Evolutionary conservation across 2,113 vertebrate species (phyloP).

Genomic region (Lynx canadensis): DNA sequence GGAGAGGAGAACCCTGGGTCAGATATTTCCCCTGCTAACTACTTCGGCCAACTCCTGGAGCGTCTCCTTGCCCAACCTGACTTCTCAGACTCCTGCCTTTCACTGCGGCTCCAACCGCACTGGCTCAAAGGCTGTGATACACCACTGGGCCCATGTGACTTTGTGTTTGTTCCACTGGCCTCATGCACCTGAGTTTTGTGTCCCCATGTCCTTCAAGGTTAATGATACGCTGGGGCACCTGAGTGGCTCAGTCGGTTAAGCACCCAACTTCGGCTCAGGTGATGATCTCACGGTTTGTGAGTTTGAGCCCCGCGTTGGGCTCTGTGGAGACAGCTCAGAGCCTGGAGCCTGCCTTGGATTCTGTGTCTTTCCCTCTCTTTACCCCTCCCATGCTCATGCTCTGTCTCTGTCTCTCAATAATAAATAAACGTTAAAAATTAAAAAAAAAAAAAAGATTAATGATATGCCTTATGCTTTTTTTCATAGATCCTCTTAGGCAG

Average conservation of each 20-base stretch:
- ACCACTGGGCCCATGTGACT: neutral
- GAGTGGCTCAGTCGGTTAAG: too few relatives aligned
- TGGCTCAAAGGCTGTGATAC: neutral
- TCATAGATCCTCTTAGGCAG: neutral
- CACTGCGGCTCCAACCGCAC: neutral
- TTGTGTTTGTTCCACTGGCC: slow-evolving; percentile 17
- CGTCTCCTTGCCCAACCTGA: neutral
- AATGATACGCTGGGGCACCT: too few relatives aligned
- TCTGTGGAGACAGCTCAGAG: too few relatives aligned
- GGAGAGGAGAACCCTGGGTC: neutral
- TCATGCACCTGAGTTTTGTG: neutral
- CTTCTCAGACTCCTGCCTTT: neutral
- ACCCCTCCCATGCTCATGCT: too few relatives aligned
- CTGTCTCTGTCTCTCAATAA: too few relatives aligned
- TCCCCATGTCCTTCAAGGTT: neutral
- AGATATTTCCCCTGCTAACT: neutral
- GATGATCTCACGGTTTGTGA: too few relatives aligned
- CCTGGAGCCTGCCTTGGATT: too few relatives aligned
- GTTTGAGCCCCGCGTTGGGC: too few relatives aligned
- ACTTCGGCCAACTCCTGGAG: neutral
- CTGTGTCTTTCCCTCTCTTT: too few relatives aligned
- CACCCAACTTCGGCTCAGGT: too few relatives aligned
- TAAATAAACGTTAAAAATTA: too few relatives aligned
- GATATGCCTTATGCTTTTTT: neutral
- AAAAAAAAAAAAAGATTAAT: neutral